phyloP scores from a whole-genome alignment of 2,113 vertebrate genomes.

The Hassar affinis region DNA sequence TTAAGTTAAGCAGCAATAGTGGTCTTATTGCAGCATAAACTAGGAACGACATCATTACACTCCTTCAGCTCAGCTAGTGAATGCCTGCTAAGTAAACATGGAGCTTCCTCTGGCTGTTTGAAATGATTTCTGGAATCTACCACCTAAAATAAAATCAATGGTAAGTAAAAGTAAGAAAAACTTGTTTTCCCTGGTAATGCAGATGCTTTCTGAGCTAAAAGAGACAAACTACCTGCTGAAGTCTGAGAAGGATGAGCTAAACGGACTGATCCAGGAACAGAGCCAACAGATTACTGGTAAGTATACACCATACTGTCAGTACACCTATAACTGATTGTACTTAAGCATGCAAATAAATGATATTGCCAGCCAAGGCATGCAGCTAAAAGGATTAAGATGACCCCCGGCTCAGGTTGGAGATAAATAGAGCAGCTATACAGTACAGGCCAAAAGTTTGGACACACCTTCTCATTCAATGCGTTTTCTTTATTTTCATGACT shows the following conservation, averaged over 20 bases:
- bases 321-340: background rate
- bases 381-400: too few relatives aligned
- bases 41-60: background rate
- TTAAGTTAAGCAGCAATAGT: background rate
- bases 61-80: background rate
- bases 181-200: background rate
- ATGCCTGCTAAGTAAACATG: background rate
- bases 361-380: background rate
- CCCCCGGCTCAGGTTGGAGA: too few relatives aligned
- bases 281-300: slow-evolving; percentile 82
- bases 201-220: slow-evolving; percentile 87
- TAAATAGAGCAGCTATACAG: too few relatives aligned
- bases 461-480: too few relatives aligned
- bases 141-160: background rate
- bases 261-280: slow-evolving; percentile 79
- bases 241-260: slow-evolving; percentile 83
- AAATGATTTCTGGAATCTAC: too few relatives aligned
- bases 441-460: too few relatives aligned
- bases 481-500: too few relatives aligned
- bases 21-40: background rate
- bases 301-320: background rate
- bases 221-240: slow-evolving; percentile 84
- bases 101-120: background rate
- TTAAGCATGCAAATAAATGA: background rate
- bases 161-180: background rate